Evolutionary conservation across 2,888 invertebrate species (phyloP).

Genomic region (Aphidoletes aphidimyza): DNA sequence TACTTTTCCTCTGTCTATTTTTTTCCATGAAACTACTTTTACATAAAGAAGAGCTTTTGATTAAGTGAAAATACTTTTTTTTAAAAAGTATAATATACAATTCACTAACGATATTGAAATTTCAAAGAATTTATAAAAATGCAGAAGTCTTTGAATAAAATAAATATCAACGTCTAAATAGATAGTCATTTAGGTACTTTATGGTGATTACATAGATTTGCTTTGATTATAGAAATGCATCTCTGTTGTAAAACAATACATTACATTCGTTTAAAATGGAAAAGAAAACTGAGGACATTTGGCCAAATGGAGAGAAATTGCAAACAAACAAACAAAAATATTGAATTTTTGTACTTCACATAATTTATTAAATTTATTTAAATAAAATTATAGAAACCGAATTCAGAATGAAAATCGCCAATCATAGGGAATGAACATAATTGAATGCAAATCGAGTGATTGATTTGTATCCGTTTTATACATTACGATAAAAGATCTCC

Average conservation of each 20-base stretch:
- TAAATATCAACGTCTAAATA: neutral
- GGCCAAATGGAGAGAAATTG: neutral
- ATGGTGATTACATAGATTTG: too few relatives aligned
- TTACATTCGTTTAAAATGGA: too few relatives aligned
- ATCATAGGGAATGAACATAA: neutral
- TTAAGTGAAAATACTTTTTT: neutral
- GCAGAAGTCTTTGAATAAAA: neutral
- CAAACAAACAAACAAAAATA: too few relatives aligned
- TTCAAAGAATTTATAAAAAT: neutral
- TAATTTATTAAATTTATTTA: too few relatives aligned
- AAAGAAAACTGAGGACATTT: neutral
- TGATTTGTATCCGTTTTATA: neutral
- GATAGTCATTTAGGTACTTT: neutral
- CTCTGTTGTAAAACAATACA: too few relatives aligned
- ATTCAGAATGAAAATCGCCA: neutral
- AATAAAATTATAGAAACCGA: too few relatives aligned
- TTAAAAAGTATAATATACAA: neutral
- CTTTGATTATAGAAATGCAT: too few relatives aligned
- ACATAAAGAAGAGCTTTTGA: neutral
- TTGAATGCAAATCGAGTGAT: neutral
- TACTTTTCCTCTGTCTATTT: neutral
- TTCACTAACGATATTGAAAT: neutral
- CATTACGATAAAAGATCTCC: neutral
- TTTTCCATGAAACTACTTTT: constrained; percentile 3
- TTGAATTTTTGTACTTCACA: too few relatives aligned